Base-by-base conservation (phyloP, 2,113 vertebrate species). In the Sinocyclocheilus rhinocerous region DNA sequence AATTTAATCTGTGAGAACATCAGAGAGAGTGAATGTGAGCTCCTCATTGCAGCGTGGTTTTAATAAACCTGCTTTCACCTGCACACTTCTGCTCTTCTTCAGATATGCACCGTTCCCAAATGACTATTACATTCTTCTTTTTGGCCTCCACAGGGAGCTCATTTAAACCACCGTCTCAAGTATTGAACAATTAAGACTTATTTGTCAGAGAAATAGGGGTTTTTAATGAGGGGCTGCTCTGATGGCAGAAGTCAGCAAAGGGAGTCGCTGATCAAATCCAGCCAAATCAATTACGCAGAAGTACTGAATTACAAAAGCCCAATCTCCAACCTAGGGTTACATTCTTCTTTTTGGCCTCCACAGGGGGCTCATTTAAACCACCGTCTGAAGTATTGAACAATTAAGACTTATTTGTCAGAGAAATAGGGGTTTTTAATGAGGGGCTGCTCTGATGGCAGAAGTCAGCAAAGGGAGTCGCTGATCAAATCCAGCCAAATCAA, bases 371-470 rank as follows among this genome's bases (percentile, higher is more conserved):
- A 91, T 93, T 93, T 93, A 92, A 93, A 93, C 91, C 91, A 81
- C 72, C 57, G 77, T 88, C 89, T 91, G 92, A 75, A 91, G 92
- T 90, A 92, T 93, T 91, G 92, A 91, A 92, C 93, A 95, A 95
- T 95, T 95, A 95, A 92, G 91, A 93, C 88, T 92, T 93, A 94
- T 95, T 95, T 95, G 93, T 94, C 93, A 90, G 86, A 91, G 93
- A 94, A 93, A 94, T 89, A 93, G 94, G 93, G 93, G 91, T 72
- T 42, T 70, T 93, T 95, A 93, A 92, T 93, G 92, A 94, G 93
- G 91, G 91, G 88, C 87, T 70, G 79, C 82, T 89, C 89, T 92
- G 92, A 91, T 93, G 92, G 92, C 92, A 87, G 59, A 22, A 84
- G 82, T 55, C 69, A 65, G 39, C 81, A 90, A 90, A 88, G 87